These are phyloP conservation scores for Zele albiditarsus DNA, from an alignment of 2,888 invertebrate genomes.

Conservation along the genomic window DNA sequence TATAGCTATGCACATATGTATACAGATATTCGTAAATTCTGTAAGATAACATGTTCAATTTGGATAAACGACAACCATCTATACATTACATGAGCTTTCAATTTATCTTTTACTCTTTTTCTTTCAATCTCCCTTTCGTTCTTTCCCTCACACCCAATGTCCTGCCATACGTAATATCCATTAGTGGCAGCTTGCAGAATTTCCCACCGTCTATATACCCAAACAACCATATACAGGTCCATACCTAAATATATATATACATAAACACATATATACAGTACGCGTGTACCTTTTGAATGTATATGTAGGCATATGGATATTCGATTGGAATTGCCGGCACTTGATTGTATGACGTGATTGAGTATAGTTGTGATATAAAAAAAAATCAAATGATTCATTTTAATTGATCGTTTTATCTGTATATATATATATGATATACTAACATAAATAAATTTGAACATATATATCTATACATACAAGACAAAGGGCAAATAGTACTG, in stretches of 20 bases:
- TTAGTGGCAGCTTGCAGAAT: conserved; percentile 45
- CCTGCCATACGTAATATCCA: conserved; percentile 46
- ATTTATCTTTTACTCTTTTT: conserved; percentile 12
- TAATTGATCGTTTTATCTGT: background rate
- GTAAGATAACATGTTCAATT: conserved; percentile 36
- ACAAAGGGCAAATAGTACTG: background rate
- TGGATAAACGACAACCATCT: conserved; percentile 12
- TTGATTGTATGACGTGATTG: background rate
- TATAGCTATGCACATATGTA: background rate
- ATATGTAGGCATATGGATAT: conserved; percentile 11
- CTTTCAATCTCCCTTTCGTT: conserved; percentile 14
- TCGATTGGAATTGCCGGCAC: background rate
- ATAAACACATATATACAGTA: background rate
- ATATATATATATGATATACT: background rate
- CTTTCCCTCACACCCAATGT: conserved; percentile 27
- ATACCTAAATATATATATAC: background rate
- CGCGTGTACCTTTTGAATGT: background rate
- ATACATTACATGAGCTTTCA: background rate
- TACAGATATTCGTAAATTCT: background rate
- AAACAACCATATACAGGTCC: conserved; percentile 13
- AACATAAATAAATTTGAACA: background rate
- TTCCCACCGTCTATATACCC: conserved; percentile 40
- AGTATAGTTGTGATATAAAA: background rate
- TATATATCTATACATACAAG: background rate
- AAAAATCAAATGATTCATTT: background rate